A percentile compares a stretch with the other conserved stretches of the same genome.
These are phyloP conservation scores for Hirtodrosophila alboralis DNA, from an alignment of 2,888 invertebrate genomes.

Conservation along the genomic window DNA sequence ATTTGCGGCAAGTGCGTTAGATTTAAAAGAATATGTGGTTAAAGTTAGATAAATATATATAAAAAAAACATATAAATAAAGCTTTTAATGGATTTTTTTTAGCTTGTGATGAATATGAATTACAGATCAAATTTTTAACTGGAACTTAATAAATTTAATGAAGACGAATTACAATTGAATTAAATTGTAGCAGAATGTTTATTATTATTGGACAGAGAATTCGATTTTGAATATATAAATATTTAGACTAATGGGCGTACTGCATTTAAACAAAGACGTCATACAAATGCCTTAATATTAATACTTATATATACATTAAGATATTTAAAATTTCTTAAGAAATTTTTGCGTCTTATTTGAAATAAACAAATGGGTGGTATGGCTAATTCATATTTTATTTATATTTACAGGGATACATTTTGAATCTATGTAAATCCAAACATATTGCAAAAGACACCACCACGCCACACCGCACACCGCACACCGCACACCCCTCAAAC, in stretches of 20 bases:
- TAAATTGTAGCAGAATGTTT: slow-evolving; percentile 48
- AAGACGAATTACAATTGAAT: slow-evolving; percentile 40
- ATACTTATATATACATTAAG: slow-evolving; percentile 1
- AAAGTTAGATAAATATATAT: slow-evolving; percentile 1
- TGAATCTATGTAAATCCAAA: slow-evolving; percentile 49
- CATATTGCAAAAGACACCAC: slow-evolving; percentile 36
- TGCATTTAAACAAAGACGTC: slow-evolving; percentile 52
- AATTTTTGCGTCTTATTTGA: background rate
- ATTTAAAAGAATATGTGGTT: slow-evolving; percentile 1
- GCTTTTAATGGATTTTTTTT: slow-evolving; percentile 4
- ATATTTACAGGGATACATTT: slow-evolving; percentile 56
- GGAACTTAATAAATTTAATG: slow-evolving; percentile 11
- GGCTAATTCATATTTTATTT: no score
- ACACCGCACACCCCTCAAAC: slow-evolving; percentile 16
- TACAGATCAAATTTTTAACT: slow-evolving; percentile 8
- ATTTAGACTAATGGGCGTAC: slow-evolving; percentile 50
- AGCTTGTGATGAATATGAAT: slow-evolving; percentile 17
- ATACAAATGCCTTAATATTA: slow-evolving; percentile 17
- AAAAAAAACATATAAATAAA: slow-evolving; percentile 6
- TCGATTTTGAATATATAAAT: slow-evolving; percentile 51
- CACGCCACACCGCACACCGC: no score
- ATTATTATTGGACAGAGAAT: slow-evolving; percentile 44
- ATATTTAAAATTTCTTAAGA: background rate
- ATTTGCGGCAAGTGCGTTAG: slow-evolving; percentile 22
- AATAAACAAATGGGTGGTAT: no score